Base-by-base conservation (phyloP, 2,888 invertebrate genomes). In the Dynastes grantii region DNA sequence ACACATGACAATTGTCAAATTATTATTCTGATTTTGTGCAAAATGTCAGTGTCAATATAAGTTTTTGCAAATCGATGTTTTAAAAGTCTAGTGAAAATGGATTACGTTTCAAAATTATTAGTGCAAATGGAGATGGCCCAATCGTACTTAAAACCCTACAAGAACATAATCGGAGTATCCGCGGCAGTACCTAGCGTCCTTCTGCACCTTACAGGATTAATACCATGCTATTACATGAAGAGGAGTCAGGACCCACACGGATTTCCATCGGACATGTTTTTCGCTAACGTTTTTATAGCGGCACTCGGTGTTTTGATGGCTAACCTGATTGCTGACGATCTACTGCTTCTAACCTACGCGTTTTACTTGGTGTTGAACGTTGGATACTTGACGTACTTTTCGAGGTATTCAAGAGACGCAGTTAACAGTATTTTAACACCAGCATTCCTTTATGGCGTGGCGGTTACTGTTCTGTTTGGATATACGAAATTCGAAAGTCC, bases 261-360 rank as follows among this genome's bases (percentile, higher is more conserved):
- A 4, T 73, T 73, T 27, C 73, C 73, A 11, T 73, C 73, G 61
- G 73, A 73, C 4, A 73, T 73, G 73, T 73, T 73, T 40, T 73
- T 73, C 22, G 73, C 73, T 13, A 73, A 73, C 27, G 58, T 73
- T 40, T 73, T 73, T n/a, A 73, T 73, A 22, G 73, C 73, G 2
- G 58, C 16, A 2, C 61, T 73, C 13, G 73, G 73, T 37, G 58
- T 73, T 16, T 16, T 73, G 16, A 73, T 73, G 73, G 73, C 73
- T 5, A 40, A 16, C 6, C 16, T 73, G 61, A 73, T 73, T 3
- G 2, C 22, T 22, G 73, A 73, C 37, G 6, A 29, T 22, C 37
- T 73, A 6, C 61, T 73, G 16, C 61, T 73, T n/a, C 6, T 40
- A 3, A 61, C 61, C 11, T 73, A 73, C 16, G 3, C 22, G 4